These are phyloP conservation scores for Ceriagrion tenellum DNA, from an alignment of 2,888 invertebrate genomes.

Conservation along the genomic window DNA sequence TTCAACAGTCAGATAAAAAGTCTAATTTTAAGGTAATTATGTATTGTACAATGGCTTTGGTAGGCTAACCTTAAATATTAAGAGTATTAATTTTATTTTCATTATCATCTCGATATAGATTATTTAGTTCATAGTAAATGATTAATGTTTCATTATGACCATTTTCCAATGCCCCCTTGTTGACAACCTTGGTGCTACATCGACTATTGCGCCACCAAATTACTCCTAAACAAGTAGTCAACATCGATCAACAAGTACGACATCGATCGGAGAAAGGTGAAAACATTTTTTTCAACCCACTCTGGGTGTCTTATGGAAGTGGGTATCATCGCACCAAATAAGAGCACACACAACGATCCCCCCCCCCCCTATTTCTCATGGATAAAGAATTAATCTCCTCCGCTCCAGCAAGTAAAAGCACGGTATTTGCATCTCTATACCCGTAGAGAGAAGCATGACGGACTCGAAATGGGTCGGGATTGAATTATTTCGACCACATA, in stretches of 20 bases:
- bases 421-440: not conserved
- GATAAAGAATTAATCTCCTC: not conserved
- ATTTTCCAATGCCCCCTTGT: not conserved
- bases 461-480: slow-evolving; percentile 9
- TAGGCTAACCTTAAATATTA: no score
- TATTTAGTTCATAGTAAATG: no score
- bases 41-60: no score
- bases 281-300: not conserved
- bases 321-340: slow-evolving; percentile 41
- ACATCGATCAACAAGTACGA: no score
- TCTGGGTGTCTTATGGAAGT: not conserved
- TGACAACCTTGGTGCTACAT: not conserved
- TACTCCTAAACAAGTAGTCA: not conserved
- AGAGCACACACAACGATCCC: not conserved
- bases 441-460: not conserved
- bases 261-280: not conserved
- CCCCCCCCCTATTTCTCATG: not conserved
- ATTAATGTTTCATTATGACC: no score
- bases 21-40: no score
- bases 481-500: slow-evolving; percentile 54
- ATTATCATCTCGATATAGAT: no score
- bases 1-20: no score
- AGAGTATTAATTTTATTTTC: no score
- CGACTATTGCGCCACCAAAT: no score
- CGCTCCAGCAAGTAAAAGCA: not conserved